Evolutionary conservation across 1,140 invertebrate species (phyloP).

Genomic region (Cyclargus thomasi): DNA sequence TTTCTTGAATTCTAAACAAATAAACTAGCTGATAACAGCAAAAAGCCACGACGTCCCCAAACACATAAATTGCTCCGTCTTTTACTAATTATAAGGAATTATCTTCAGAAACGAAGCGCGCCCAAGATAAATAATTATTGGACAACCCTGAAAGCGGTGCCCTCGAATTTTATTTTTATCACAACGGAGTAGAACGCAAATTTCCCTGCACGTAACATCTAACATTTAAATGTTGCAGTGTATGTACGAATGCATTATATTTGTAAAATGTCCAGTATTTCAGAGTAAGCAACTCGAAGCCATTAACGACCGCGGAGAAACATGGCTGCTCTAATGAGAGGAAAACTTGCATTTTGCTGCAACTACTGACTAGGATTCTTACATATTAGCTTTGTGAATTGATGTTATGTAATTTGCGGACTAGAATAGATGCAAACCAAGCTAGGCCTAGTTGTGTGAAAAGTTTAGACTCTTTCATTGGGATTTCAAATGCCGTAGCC

Average conservation of each 20-base stretch:
- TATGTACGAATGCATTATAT: conserved; percentile 15
- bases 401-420: conserved; percentile 15
- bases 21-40: background rate
- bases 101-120: background rate
- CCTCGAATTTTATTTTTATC: background rate
- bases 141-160: conserved; percentile 3
- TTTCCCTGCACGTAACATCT: background rate
- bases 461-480: background rate
- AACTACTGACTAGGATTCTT: background rate
- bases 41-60: background rate
- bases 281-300: conserved; percentile 1
- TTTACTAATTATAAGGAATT: conserved; percentile 16
- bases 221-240: conserved; percentile 11
- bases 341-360: background rate
- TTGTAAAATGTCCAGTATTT: conserved; percentile 15
- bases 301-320: conserved; percentile 9
- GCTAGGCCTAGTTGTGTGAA: conserved; percentile 18
- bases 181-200: background rate
- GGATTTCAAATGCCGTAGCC: too few species aligned
- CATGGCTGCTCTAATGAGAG: conserved; percentile 8
- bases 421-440: conserved; percentile 2
- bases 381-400: conserved; percentile 7
- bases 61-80: background rate
- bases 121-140: conserved; percentile 13
- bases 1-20: background rate